Conservation (phyloP, 2,888 invertebrate genomes). For the Pheosia tremula region DNA sequence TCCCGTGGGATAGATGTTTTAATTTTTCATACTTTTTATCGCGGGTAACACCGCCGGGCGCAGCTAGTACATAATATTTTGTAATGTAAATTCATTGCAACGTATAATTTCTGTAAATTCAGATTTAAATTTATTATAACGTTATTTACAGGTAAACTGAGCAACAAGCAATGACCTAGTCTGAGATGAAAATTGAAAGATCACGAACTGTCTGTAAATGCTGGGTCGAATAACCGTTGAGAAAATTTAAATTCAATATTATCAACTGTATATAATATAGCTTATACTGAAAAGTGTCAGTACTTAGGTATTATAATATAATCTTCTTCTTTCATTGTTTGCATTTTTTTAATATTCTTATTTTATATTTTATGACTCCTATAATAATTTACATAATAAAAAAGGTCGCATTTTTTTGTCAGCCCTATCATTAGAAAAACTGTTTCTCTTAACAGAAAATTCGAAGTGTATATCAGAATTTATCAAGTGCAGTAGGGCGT, state of each 20-base stretch:
- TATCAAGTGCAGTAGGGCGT: constrained; percentile 55
- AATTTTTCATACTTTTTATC: no score
- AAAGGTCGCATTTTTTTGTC: not conserved
- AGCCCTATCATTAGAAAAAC: constrained; percentile 22
- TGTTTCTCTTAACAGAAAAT: constrained; percentile 18
- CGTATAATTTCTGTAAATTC: not conserved
- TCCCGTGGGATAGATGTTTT: no score
- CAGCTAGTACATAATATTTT: no score
- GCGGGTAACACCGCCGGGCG: no score
- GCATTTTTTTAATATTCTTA: no score
- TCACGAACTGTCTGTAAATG: not conserved
- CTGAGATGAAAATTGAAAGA: not conserved
- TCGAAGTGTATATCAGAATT: constrained; percentile 34
- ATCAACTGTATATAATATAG: not conserved
- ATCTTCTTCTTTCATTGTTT: no score
- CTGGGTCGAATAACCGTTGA: not conserved
- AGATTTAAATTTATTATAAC: not conserved
- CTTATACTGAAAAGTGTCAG: no score
- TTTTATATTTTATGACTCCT: no score
- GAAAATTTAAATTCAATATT: not conserved
- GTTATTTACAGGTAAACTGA: not conserved
- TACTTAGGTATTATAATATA: no score
- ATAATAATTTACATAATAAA: no score
- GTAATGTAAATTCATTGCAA: no score
- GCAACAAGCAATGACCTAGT: not conserved